Conservation (phyloP, 53 echinoderm and acorn worm species). For the Actinopyga echinites region DNA sequence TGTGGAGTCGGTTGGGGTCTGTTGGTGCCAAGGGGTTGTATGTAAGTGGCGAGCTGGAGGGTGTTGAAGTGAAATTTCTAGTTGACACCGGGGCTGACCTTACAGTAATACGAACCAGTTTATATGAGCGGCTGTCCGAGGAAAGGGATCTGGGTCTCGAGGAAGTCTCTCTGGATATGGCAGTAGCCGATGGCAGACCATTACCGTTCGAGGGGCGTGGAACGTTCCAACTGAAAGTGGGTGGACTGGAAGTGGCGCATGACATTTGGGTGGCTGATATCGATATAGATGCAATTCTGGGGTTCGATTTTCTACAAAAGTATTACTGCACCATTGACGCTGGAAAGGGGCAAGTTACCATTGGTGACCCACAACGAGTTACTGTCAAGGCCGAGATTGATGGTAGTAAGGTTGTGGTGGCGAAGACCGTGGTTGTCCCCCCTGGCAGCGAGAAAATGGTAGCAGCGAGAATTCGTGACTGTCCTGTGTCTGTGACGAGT, state of each 20-base stretch:
- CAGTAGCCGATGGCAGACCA: constrained; percentile 3
- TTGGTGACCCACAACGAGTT: not conserved
- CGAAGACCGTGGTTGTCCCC: not conserved
- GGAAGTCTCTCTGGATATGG: not conserved
- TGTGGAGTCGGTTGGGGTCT: no score
- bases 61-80: not conserved
- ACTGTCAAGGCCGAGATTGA: not conserved
- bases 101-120: not conserved
- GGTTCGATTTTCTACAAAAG: not conserved
- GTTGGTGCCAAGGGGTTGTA: constrained; percentile 17
- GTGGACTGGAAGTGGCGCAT: not conserved
- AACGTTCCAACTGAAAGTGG: not conserved
- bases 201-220: not conserved
- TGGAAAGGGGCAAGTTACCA: not conserved
- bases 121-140: not conserved
- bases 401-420: constrained; percentile 1
- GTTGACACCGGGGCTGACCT: no score
- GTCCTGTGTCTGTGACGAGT: not conserved
- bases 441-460: constrained; percentile 2
- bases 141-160: not conserved
- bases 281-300: no score
- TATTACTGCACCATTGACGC: constrained; percentile 11
- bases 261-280: constrained; percentile 6
- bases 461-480: not conserved
- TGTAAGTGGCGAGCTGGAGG: not conserved